Conservation (phyloP, 2,113 vertebrate species). For the Ceuthmochares aereus region DNA sequence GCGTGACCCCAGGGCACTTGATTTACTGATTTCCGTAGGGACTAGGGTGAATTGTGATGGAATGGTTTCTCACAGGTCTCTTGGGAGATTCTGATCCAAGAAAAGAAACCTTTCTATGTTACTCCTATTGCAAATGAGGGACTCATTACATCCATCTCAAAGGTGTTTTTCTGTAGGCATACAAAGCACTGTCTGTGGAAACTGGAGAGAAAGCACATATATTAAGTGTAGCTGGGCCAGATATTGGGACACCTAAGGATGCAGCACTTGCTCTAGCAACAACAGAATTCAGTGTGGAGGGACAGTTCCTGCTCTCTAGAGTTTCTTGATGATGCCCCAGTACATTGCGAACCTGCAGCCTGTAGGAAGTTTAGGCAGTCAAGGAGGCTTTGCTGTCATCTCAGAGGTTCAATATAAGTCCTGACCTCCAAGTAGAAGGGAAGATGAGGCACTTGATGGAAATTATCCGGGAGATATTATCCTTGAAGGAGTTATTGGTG, state of each 20-base stretch:
- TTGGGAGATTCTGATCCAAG: neutral
- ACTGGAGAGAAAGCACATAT: neutral
- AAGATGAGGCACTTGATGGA: neutral
- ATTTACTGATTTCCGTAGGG: constrained; percentile 18
- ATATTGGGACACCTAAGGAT: neutral
- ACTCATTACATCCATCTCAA: neutral
- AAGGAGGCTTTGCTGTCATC: neutral
- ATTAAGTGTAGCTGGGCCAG: neutral
- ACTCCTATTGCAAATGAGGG: neutral
- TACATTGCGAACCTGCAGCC: neutral
- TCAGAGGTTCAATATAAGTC: neutral
- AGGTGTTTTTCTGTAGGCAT: neutral
- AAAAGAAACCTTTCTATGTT: neutral
- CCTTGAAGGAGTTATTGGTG: neutral
- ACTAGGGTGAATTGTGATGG: neutral
- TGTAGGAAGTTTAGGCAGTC: accelerated
- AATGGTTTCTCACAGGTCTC: neutral
- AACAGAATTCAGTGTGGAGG: neutral
- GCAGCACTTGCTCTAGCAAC: neutral
- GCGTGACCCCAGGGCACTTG: neutral
- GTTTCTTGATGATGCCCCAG: neutral
- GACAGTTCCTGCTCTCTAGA: neutral
- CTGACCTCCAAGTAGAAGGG: neutral
- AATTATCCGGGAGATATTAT: neutral
- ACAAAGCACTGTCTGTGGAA: neutral